Evolutionary conservation across 2,888 invertebrate genomes (phyloP), one percentile per base, ranked within the genome.

Genomic region (Achlya flavicornis): DNA sequence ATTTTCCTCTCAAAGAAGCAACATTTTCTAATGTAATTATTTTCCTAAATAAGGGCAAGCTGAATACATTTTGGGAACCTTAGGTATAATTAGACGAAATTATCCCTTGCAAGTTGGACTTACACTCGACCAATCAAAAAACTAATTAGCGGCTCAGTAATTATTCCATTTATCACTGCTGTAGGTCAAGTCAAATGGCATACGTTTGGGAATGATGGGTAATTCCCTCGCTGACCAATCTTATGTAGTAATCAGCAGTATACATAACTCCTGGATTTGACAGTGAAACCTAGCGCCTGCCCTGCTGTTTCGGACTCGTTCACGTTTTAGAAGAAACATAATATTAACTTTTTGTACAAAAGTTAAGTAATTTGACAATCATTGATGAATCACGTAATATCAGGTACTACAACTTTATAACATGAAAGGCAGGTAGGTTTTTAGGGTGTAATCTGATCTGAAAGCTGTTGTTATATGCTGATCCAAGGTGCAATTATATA

Each of bases 211-310:
- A 10, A 19, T 19, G 3, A 53, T 53, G 19, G 7, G 19, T 53
- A 19, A 53, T 53, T 53, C 16, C 53, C 53, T 53, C 16, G 12
- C n/a, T 48, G 4, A 53, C 19, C 10, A 53, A n/a, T 41, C 16
- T 5, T 10, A 69, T 65, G 63, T 61, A 5, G 46, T 41, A 41
- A 41, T 12, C 38, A 43, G 14, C 26, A 26, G n/a, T n/a, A n/a
- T n/a, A 41, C 0, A 41, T 41, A 46, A 1, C 46, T n/a, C 10
- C 4, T 43, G 14, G 43, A 4, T 14, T 43, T 43, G 43, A 0
- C 2, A 14, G 14, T 43, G 38, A 38, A 7, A 35, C 1, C 11
- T 8, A 38, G 8, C 10, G 11, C 11, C 38, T 38, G 10, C 63
- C n/a, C 61, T 62, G 59, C 43, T 46, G 63, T 38, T 38, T 11